Evolutionary conservation across 1,140 invertebrate species (phyloP), one percentile per base, ranked within the genome.

Genomic region (Procambarus clarkii): DNA sequence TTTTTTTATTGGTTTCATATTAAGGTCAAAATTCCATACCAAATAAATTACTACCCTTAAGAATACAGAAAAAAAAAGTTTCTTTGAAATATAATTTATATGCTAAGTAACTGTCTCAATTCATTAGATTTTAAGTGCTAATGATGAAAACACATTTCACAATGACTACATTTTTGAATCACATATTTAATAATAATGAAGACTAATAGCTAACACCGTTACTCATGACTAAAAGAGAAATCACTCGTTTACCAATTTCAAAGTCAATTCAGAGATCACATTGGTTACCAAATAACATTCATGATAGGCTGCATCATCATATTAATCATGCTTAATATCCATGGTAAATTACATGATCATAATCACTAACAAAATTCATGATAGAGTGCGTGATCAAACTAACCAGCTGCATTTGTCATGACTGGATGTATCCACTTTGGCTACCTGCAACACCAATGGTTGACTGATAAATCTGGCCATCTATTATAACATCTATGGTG

Each of bases 91-190:
- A 74, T 74, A 11, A 15, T 74, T 21, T 34, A 74, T 74, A 34
- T 74, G 15, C 69, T 74, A 24, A 74, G 24, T 34, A 74, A 74
- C 21, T 74, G 4, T 34, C 5, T 74, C n/a, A 74, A 74, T 5
- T 74, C 24, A 74, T 74, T 34, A 7, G 7, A 74, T 74, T 34
- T 24, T 74, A 74, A 74, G 69, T 74, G 24, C 69, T 34, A 74
- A 74, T 74, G 69, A 74, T 74, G 69, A 34, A 69, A 74, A 74
- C 24, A 24, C n/a, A 74, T 34, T 74, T 74, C 69, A 74, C 24
- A 74, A 24, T 34, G n/a, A 74, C 69, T 74, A 74, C 7, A 8
- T 24, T 74, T 74, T 34, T 34, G 69, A 21, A 34, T 34, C 24
- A 74, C 5, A 74, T 44, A 18, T 64, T 64, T 64, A 0, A 74